Percentiles rank a stretch among this genome's conserved stretches.
phyloP scores from a whole-genome alignment of 2,797 vertebrate genomes.

The Schizopygopsis malacanthus region DNA sequence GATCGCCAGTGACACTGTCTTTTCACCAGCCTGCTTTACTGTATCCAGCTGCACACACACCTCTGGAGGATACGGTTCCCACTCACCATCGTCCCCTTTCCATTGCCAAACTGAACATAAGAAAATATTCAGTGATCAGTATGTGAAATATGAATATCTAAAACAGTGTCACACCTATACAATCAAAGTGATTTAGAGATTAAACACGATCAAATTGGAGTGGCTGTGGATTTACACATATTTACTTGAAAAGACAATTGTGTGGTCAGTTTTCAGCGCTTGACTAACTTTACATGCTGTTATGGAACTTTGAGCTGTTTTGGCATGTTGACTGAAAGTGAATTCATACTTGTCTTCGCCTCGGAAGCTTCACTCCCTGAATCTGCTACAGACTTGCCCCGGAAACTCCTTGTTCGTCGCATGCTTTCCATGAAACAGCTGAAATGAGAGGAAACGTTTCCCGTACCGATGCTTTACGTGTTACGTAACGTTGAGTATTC shows the following conservation, averaged over 20 bases:
- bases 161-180: background rate
- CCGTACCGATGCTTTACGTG: background rate
- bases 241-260: background rate
- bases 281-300: background rate
- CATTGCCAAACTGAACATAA: conserved; percentile 79
- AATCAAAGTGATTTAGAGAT: background rate
- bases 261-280: background rate
- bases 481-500: background rate
- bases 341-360: conserved; percentile 42
- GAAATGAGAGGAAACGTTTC: background rate
- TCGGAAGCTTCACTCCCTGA: conserved; percentile 50
- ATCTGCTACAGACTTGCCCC: conserved; percentile 49
- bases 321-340: background rate
- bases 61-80: conserved; percentile 73
- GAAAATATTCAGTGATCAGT: background rate
- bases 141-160: background rate
- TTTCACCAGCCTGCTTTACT: conserved; percentile 62
- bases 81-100: conserved; percentile 76
- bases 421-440: background rate
- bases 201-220: background rate
- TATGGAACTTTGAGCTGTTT: background rate
- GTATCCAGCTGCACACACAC: conserved; percentile 72
- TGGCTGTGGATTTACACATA: background rate
- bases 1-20: conserved; percentile 63
- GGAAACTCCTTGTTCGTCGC: conserved; percentile 65